These are phyloP conservation scores for Petrocephalus zakoni DNA, from an alignment of 2,113 vertebrate genomes.

Conservation along the genomic window DNA sequence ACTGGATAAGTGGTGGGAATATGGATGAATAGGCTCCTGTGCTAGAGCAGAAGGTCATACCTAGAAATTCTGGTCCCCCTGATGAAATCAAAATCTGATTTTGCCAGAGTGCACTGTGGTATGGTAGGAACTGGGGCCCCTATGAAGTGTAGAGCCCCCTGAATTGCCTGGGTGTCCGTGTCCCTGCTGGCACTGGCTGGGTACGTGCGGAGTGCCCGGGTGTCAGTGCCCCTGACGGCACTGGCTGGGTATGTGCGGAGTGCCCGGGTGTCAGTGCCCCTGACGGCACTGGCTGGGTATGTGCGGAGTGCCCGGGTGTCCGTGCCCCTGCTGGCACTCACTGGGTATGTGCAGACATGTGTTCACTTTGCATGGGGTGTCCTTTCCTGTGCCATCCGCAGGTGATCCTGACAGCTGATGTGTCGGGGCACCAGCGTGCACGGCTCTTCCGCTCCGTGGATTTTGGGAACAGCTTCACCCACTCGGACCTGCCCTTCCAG, in stretches of 20 bases:
- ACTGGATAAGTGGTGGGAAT: neutral
- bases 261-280: no score
- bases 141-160: neutral
- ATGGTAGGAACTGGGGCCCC: neutral
- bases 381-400: slow-evolving; percentile 40
- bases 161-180: no score
- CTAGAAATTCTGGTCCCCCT: neutral
- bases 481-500: slow-evolving; percentile 71
- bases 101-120: no score
- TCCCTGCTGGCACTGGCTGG: neutral
- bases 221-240: no score
- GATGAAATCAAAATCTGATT: no score
- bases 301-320: no score
- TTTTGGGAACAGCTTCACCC: slow-evolving; percentile 71
- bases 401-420: slow-evolving; percentile 83
- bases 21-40: neutral
- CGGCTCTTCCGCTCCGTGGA: slow-evolving; percentile 76
- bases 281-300: neutral
- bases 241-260: no score
- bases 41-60: neutral
- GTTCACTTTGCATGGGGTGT: neutral
- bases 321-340: neutral
- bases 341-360: no score
- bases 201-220: no score
- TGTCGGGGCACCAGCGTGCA: slow-evolving; percentile 62